Base-by-base conservation (phyloP, 1,140 invertebrate species). In the Drosophila serrata region DNA sequence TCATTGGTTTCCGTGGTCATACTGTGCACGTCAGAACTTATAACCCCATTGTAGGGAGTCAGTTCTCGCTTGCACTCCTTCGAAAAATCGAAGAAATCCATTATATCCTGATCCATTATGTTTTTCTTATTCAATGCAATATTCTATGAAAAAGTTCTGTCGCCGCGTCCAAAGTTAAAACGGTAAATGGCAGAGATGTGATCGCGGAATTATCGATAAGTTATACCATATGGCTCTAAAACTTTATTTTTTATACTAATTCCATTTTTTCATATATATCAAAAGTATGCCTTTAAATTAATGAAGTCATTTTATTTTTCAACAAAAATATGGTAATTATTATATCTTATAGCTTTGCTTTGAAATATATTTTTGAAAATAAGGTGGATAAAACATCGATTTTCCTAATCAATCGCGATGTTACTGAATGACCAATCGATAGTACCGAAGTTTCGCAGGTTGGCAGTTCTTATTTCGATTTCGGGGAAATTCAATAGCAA, bases 81-180 rank as follows among this genome's bases (percentile, higher is more conserved):
- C 1, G 87, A 74, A 22, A 92, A 92, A n/a, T 92, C 87, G 17
- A 92, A 92, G 24, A 92, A 92, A 42, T 87, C 72, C 46, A 87
- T 68, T 0, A 92, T 12, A 9, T 92, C 77, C 3, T 46, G 5
- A 55, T 92, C 90, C 91, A 92, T 90, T 19, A 63, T 64, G 22
- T 8, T 35, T 37, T 37, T 22, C 0, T 19, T 46, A 1, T 53
- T 53, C 13, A 8, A 9, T 4, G 4, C 0, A 53, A 35, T 22
- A 22, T 15, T 15, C 31, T 1, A 7, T 1, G 1, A 3, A n/a
- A 19, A 51, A 51, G 6, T 35, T 53, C 6, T 22, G 49, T 35
- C 45, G 11, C 31, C 60, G 67, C 60, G 46, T 39, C 13, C 0
- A n/a, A 22, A 22, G 0, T 75, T 55, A 48, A 53, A 80, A 80